A percentile compares a stretch with the other conserved stretches of the same genome.
phyloP scores from a whole-genome alignment of 2,888 invertebrate species.

The Chrysodeixis includens region DNA sequence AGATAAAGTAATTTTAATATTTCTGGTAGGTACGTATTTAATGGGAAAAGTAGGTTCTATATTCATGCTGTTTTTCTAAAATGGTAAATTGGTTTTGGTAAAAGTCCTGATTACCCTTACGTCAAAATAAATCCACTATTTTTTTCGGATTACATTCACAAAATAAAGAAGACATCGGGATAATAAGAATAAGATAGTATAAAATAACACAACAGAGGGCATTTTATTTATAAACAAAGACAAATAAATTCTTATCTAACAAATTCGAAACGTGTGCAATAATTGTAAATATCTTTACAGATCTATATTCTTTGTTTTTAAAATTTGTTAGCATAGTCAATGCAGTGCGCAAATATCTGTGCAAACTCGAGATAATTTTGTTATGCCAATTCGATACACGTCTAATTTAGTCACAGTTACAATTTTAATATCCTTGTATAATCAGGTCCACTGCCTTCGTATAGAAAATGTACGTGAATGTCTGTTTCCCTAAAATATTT shows the following conservation, averaged over 20 bases:
- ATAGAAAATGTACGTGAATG: background rate
- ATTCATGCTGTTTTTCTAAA: too few species aligned
- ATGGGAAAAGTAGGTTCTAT: too few species aligned
- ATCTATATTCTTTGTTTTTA: background rate
- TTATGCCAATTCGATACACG: background rate
- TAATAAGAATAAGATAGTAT: too few species aligned
- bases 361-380: background rate
- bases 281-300: background rate
- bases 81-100: too few species aligned
- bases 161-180: too few species aligned
- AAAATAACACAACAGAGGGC: background rate
- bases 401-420: background rate
- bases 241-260: background rate
- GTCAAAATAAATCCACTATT: too few species aligned
- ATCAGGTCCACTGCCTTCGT: background rate
- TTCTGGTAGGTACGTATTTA: background rate
- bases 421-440: background rate
- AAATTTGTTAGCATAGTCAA: background rate
- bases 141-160: too few species aligned
- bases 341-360: slow-evolving; percentile 4
- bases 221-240: background rate
- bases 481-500: too few species aligned
- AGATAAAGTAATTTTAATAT: background rate
- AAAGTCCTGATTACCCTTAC: too few species aligned
- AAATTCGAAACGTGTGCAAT: slow-evolving; percentile 4